Percentiles rank a stretch among this genome's conserved stretches.
These are phyloP conservation scores for Melanerpes aurifrons DNA, from an alignment of 2,113 vertebrate genomes.

Conservation along the genomic window DNA sequence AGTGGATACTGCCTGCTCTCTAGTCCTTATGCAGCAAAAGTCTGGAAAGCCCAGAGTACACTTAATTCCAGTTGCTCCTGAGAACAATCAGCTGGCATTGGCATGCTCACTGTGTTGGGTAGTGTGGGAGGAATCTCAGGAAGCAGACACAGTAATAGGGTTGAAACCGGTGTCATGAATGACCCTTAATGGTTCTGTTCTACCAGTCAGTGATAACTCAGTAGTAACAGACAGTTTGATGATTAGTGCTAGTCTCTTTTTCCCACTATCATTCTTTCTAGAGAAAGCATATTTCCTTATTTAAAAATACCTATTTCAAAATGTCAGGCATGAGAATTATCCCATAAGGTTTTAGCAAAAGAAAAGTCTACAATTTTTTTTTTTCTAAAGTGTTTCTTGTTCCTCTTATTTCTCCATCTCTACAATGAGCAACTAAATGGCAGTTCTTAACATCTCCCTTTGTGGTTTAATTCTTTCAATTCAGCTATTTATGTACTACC, in stretches of 20 bases:
- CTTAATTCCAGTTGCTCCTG: not conserved
- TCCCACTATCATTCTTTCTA: not conserved
- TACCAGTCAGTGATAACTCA: not conserved
- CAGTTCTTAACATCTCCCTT: not conserved
- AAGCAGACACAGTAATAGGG: not conserved
- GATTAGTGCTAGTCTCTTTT: not conserved
- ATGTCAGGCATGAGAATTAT: not conserved
- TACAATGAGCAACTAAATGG: not conserved
- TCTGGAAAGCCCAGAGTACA: not conserved
- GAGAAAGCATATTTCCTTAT: not conserved
- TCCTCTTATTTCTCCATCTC: not conserved
- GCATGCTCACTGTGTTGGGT: not conserved
- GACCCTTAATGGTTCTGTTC: not conserved
- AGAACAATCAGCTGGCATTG: not conserved
- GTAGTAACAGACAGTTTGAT: not conserved
- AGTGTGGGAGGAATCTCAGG: not conserved
- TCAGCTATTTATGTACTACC: not conserved
- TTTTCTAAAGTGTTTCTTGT: not conserved
- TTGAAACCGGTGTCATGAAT: not conserved
- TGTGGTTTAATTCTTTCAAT: not conserved
- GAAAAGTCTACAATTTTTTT: not conserved
- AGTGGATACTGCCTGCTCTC: not conserved
- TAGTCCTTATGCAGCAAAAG: not conserved
- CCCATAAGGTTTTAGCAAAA: not conserved
- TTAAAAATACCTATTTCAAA: not conserved